Percentiles rank a stretch among this genome's conserved stretches.
These are phyloP conservation scores for Neostethus bicornis DNA, from an alignment of 2,797 vertebrate species.

Conservation along the genomic window DNA sequence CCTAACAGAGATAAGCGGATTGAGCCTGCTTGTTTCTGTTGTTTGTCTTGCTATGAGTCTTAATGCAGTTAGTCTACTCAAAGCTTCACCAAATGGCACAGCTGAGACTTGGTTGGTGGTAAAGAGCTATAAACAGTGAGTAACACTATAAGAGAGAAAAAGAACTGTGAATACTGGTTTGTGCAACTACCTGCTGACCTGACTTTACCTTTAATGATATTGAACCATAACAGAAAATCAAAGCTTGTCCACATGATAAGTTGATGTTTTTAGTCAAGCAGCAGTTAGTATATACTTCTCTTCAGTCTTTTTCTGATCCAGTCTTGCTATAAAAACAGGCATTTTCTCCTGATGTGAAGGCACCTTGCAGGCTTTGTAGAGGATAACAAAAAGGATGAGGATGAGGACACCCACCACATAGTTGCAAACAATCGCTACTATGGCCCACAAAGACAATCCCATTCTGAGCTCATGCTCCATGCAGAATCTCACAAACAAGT, in stretches of 20 bases:
- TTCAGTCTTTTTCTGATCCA: constrained; percentile 54
- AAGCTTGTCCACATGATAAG: background rate
- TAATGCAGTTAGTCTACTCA: constrained; percentile 45
- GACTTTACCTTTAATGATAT: background rate
- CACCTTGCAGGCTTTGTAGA: constrained; percentile 84
- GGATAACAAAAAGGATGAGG: constrained; percentile 79
- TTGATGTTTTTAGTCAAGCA: constrained; percentile 35
- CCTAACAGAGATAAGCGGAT: constrained; percentile 79
- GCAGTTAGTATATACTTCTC: constrained; percentile 75
- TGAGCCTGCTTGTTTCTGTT: constrained; percentile 57
- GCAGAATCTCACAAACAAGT: constrained; percentile 14
- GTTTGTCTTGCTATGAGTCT: constrained; percentile 62
- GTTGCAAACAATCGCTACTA: constrained; percentile 81
- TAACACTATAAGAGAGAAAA: constrained; percentile 15
- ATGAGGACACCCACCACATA: constrained; percentile 77
- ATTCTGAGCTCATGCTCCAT: constrained; percentile 75
- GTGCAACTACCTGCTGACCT: background rate
- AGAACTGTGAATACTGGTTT: background rate
- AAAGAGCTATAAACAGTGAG: constrained; percentile 11
- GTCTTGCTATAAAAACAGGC: constrained; percentile 36
- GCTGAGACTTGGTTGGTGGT: constrained; percentile 9
- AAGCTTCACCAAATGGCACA: constrained; percentile 22
- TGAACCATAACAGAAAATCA: background rate
- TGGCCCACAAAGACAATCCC: constrained; percentile 77
- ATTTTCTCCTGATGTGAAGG: constrained; percentile 71